phyloP scores from a whole-genome alignment of 2,888 invertebrate genomes.

The Lymantria monacha region DNA sequence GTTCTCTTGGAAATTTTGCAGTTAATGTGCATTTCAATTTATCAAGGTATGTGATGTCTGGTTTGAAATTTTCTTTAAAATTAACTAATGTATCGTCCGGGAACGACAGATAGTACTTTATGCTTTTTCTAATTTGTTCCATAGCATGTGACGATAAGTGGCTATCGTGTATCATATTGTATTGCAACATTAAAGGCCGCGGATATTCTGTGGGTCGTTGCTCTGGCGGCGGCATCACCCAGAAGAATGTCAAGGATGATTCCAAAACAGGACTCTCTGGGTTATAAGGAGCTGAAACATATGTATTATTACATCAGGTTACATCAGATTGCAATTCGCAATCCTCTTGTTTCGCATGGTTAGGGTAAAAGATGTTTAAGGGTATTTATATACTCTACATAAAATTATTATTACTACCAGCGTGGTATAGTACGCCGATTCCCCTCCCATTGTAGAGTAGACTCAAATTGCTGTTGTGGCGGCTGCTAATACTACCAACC shows the following conservation, averaged over 20 bases:
- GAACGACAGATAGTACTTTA: conserved; percentile 89
- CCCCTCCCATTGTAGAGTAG: too few species aligned
- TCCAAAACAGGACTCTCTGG: conserved; percentile 90
- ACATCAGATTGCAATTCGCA: too few species aligned
- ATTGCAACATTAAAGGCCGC: conserved; percentile 94
- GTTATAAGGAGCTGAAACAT: conserved; percentile 90
- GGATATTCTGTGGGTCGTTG: conserved; percentile 95
- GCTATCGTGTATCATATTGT: conserved; percentile 91
- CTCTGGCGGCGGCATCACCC: conserved; percentile 98
- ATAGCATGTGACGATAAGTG: conserved; percentile 91
- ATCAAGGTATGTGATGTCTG: conserved; percentile 90
- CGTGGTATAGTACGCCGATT: too few species aligned
- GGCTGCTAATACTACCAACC: too few species aligned
- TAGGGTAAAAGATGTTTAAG: too few species aligned
- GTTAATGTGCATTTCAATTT: conserved; percentile 91
- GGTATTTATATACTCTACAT: too few species aligned
- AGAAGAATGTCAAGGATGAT: conserved; percentile 93
- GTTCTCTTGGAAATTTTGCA: conserved; percentile 91
- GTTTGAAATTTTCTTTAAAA: conserved; percentile 84
- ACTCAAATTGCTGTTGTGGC: too few species aligned
- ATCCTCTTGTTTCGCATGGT: too few species aligned
- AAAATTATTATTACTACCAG: too few species aligned
- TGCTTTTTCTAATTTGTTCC: conserved; percentile 92
- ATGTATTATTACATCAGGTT: background rate
- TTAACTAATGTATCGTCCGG: conserved; percentile 70